Conservation (phyloP, 2,113 vertebrate species). For the Chascanopsetta lugubris region DNA sequence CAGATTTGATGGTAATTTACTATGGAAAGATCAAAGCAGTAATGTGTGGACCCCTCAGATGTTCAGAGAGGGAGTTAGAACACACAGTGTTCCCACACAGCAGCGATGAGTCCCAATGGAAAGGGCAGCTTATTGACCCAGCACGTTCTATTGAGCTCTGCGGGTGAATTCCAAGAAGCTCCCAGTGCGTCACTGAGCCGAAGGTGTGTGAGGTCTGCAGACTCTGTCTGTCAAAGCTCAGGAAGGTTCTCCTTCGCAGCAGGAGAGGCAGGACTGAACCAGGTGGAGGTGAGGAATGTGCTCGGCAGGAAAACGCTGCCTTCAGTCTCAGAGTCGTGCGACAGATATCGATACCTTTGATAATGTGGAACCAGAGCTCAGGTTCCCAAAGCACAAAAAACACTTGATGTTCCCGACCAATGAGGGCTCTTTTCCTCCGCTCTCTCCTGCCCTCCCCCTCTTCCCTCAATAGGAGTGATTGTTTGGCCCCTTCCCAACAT, state of each 20-base stretch:
- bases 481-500: slow-evolving; percentile 65
- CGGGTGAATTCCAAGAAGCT: slow-evolving; percentile 27
- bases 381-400: slow-evolving; percentile 50
- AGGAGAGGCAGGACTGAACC: slow-evolving; percentile 15
- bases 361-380: slow-evolving; percentile 44
- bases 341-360: slow-evolving; percentile 56
- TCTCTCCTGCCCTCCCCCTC: slow-evolving; percentile 8
- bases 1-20: slow-evolving; percentile 22
- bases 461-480: slow-evolving; percentile 50
- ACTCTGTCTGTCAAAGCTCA: slow-evolving; percentile 1
- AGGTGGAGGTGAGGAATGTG: slow-evolving; percentile 40
- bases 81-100: background rate
- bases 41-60: slow-evolving; percentile 28
- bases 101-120: background rate
- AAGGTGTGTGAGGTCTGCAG: slow-evolving; percentile 18
- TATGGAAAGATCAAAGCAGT: slow-evolving; percentile 16
- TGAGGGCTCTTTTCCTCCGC: slow-evolving; percentile 25
- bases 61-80: slow-evolving; percentile 31
- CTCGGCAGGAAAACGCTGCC: slow-evolving; percentile 56
- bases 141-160: slow-evolving; percentile 18
- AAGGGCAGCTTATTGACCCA: slow-evolving; percentile 39
- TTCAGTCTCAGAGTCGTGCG: slow-evolving; percentile 38
- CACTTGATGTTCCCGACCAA: slow-evolving; percentile 46
- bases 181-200: slow-evolving; percentile 29
- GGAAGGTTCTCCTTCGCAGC: slow-evolving; percentile 13